Percentiles rank a stretch among this genome's conserved stretches.
Evolutionary conservation across 1,140 invertebrate genomes (phyloP).

Genomic region (Drosophila parvula): DNA sequence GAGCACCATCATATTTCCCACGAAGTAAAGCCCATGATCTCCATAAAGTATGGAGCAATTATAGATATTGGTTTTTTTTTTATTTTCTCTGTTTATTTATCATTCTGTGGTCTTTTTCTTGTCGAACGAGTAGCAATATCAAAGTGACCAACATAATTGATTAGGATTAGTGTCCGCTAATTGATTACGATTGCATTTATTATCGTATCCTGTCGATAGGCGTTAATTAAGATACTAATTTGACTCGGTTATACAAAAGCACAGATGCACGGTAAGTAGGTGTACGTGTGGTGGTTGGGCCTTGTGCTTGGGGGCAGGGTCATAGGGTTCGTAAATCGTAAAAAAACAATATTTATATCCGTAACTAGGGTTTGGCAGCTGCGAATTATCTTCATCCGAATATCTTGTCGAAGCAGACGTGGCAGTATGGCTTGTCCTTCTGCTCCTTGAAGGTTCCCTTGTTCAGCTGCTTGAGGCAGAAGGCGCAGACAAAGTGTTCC

Average conservation of each 20-base stretch:
- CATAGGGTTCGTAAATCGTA: conserved; percentile 63
- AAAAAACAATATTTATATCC: conserved; percentile 67
- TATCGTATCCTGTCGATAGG: conserved; percentile 43
- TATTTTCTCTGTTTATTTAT: conserved; percentile 56
- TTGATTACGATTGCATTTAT: conserved; percentile 50
- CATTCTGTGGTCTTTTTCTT: conserved; percentile 57
- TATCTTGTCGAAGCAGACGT: conserved; percentile 98
- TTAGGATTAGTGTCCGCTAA: conserved; percentile 73
- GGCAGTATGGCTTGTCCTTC: conserved; percentile 99
- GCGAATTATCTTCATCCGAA: conserved; percentile 89
- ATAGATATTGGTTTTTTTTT: not conserved
- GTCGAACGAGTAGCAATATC: conserved; percentile 69
- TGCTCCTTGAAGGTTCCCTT: conserved; percentile 99
- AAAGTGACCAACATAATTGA: conserved; percentile 61
- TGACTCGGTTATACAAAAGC: conserved; percentile 80
- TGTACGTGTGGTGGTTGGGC: conserved; percentile 28
- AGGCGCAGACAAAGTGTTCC: conserved; percentile 97
- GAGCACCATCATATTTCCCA: not conserved
- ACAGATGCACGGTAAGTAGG: conserved; percentile 61
- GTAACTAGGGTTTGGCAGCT: conserved; percentile 60
- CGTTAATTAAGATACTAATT: conserved; percentile 79
- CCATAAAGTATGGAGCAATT: not conserved
- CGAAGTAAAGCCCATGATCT: not conserved
- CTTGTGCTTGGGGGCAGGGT: conserved; percentile 14
- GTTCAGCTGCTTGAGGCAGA: conserved; percentile 98